Evolutionary conservation across 2,797 vertebrate genomes (phyloP).

Genomic region (Parauchenoglanis punctatus): DNA sequence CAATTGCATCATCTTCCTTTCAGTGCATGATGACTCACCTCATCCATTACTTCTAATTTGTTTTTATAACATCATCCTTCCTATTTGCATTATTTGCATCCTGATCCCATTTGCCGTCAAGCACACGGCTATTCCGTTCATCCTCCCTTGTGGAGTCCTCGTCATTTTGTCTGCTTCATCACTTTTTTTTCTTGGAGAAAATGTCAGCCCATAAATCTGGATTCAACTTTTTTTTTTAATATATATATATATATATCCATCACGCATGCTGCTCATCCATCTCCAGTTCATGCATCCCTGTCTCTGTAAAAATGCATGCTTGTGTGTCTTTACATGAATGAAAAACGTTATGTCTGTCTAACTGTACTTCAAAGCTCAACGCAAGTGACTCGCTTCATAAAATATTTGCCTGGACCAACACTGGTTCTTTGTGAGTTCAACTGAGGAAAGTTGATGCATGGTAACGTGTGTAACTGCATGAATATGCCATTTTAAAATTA

Average conservation of each 20-base stretch:
- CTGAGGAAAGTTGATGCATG: background rate
- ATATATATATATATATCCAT: background rate
- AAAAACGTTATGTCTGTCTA: background rate
- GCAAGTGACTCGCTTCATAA: background rate
- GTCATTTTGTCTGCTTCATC: conserved; percentile 8
- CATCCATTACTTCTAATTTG: conserved; percentile 15
- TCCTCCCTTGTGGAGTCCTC: background rate
- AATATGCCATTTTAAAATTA: background rate
- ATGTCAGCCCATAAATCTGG: background rate
- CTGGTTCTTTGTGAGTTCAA: background rate
- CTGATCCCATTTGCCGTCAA: conserved; percentile 17
- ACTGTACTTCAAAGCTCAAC: background rate
- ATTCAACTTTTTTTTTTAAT: background rate
- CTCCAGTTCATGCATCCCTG: background rate
- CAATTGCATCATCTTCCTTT: conserved; percentile 36
- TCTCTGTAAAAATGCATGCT: conserved; percentile 30
- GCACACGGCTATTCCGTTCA: background rate
- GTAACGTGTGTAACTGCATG: background rate
- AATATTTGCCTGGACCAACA: background rate
- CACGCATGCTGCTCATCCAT: conserved; percentile 26
- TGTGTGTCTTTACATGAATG: conserved; percentile 22
- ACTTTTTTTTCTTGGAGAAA: background rate
- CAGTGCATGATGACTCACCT: conserved; percentile 54
- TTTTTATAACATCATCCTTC: conserved; percentile 32
- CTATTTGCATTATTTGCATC: conserved; percentile 49